Evolutionary conservation across 2,888 invertebrate genomes (phyloP).

Genomic region (Eurytoma californica): DNA sequence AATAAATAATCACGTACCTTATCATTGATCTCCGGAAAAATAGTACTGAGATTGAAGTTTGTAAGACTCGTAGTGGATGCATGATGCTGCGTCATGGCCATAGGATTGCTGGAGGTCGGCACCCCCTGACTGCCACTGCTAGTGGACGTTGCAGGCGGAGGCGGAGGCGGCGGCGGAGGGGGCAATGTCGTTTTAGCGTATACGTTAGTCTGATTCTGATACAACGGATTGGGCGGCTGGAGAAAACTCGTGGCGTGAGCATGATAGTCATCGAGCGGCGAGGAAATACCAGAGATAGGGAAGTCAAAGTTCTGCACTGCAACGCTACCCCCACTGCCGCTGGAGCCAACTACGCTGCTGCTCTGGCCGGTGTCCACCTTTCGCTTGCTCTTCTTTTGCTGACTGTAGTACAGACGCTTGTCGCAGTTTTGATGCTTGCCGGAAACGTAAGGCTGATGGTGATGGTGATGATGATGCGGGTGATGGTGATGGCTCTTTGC

Average conservation of each 20-base stretch:
- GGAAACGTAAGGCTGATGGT: slow-evolving; percentile 60
- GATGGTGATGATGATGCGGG: slow-evolving; percentile 36
- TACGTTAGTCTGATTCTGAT: slow-evolving; percentile 70
- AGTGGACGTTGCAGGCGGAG: slow-evolving; percentile 47
- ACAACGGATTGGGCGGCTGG: slow-evolving; percentile 68
- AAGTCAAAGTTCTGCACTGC: slow-evolving; percentile 67
- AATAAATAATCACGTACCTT: slow-evolving; percentile 68
- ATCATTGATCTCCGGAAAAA: slow-evolving; percentile 89
- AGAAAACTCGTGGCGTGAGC: slow-evolving; percentile 65
- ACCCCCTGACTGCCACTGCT: slow-evolving; percentile 12
- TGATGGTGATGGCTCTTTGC: slow-evolving; percentile 57
- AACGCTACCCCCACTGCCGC: not conserved
- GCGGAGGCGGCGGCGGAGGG: slow-evolving; percentile 55
- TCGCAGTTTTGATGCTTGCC: slow-evolving; percentile 71
- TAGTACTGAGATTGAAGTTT: slow-evolving; percentile 88
- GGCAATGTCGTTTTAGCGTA: slow-evolving; percentile 64
- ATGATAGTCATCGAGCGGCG: slow-evolving; percentile 72
- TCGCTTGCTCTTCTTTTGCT: slow-evolving; percentile 69
- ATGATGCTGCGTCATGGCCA: slow-evolving; percentile 68
- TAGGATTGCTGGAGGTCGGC: slow-evolving; percentile 64
- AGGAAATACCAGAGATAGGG: slow-evolving; percentile 67
- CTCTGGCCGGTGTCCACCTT: slow-evolving; percentile 62
- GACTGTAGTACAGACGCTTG: slow-evolving; percentile 65
- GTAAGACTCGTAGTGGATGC: slow-evolving; percentile 79
- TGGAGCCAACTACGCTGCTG: slow-evolving; percentile 21